Percentiles rank a stretch among this genome's conserved stretches.
Conservation (phyloP, 2,888 invertebrate genomes). For the Clusia tigrina region DNA sequence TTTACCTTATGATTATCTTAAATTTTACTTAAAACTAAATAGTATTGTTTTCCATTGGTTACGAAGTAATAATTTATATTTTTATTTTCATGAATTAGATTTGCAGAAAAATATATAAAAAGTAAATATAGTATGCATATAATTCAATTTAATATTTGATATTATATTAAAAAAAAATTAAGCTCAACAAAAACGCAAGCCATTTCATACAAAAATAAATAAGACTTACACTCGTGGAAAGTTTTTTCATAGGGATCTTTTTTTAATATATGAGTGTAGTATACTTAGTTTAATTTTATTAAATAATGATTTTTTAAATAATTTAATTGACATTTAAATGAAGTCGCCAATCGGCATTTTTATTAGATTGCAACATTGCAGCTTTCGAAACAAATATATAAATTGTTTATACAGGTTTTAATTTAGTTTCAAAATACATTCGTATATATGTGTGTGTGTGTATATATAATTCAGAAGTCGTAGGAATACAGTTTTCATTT, state of each 20-base stretch:
- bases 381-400: background rate
- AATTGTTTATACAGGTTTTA: background rate
- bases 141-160: conserved; percentile 20
- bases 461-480: conserved; percentile 51
- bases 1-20: no score
- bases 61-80: no score
- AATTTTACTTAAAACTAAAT: background rate
- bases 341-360: background rate
- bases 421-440: background rate
- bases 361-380: no score
- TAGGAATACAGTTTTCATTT: conserved; percentile 53
- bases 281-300: conserved; percentile 31
- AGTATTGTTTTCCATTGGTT: no score
- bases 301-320: conserved; percentile 4
- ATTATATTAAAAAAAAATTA: conserved; percentile 38
- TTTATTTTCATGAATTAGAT: background rate
- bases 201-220: conserved; percentile 33
- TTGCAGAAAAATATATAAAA: background rate
- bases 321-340: background rate
- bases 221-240: conserved; percentile 32
- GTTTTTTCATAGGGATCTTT: conserved; percentile 32
- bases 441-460: conserved; percentile 7
- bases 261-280: conserved; percentile 30
- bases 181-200: conserved; percentile 65
- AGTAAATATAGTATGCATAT: background rate